Evolutionary conservation across 2,797 vertebrate genomes (phyloP), one percentile per base, ranked within the genome.

Genomic region (Typhlichthys eigenmanni): DNA sequence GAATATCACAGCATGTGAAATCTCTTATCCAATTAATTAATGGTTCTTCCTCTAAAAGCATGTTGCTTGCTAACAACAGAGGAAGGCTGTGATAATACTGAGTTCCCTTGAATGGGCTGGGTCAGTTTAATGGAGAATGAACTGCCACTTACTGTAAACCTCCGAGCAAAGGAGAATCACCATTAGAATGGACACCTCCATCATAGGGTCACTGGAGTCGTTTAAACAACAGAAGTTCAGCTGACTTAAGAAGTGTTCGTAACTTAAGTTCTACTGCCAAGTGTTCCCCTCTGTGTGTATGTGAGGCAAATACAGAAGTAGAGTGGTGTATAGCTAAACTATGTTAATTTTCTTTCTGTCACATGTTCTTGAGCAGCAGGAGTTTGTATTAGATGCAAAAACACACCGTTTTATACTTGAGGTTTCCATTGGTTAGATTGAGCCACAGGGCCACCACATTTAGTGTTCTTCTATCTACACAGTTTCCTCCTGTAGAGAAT

Each of bases 141-240:
- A 24, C 24, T 24, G 24, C 24, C 24, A 81, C 84, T 88, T 81
- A 89, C 89, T 6, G 2, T 78, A 38, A 60, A 67, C 74, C 0
- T 75, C 69, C 47, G 66, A 8, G 56, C 55, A 43, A 62, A 87
- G 59, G 51, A 77, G 57, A 66, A 87, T 49, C 46, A 5, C 47
- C 12, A 55, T 68, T 69, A 78, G 43, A 34, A 85, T 13, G 50
- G 58, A 71, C 66, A 56, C 47, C 13, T 47, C 58, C 58, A 83
- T 58, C 6, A 38, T 0, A 9, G 51, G 60, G 69, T 76, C 65
- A 24, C 2, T 24, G 24, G 24, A 24, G 24, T 24, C 24, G 62
- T 61, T 29, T 47, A 38, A 29, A 32, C 52, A 52, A 17, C 19
- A 19, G 19, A 2, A 19, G 19, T 19, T 19, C 19, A 19, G 53